Conservation (phyloP, 1,140 invertebrate species). For the Drosophila miranda region DNA sequence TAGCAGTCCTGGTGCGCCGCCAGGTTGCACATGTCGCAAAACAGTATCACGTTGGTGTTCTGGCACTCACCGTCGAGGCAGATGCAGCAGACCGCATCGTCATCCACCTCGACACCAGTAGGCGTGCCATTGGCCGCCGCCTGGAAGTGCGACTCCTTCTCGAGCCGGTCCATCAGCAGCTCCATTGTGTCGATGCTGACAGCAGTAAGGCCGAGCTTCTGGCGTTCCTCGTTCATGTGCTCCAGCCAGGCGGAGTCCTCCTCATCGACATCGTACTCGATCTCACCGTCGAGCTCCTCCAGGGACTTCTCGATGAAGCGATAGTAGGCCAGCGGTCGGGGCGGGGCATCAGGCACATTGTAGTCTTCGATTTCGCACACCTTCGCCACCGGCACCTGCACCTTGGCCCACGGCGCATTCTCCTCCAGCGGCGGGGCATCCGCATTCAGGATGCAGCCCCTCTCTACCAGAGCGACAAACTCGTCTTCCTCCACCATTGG, state of each 20-base stretch:
- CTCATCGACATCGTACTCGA: slow-evolving; percentile 99
- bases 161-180: slow-evolving; percentile 96
- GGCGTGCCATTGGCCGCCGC: slow-evolving; percentile 84
- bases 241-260: slow-evolving; percentile 97
- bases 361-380: slow-evolving; percentile 91
- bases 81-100: slow-evolving; percentile 99
- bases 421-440: slow-evolving; percentile 84
- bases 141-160: slow-evolving; percentile 98
- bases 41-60: slow-evolving; percentile 87
- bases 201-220: slow-evolving; percentile 86
- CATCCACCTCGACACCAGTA: slow-evolving; percentile 91
- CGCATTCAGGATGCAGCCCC: slow-evolving; percentile 82
- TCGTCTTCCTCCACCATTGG: slow-evolving; percentile 86
- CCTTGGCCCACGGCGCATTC: slow-evolving; percentile 83
- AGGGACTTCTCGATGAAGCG: slow-evolving; percentile 97
- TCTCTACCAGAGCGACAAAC: slow-evolving; percentile 83
- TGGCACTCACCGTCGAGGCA: slow-evolving; percentile 96
- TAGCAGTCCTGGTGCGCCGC: slow-evolving; percentile 99
- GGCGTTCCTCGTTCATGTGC: slow-evolving; percentile 92
- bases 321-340: slow-evolving; percentile 91
- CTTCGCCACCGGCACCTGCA: slow-evolving; percentile 91
- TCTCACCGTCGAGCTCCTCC: slow-evolving; percentile 96
- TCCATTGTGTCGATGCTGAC: slow-evolving; percentile 95
- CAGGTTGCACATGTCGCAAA: slow-evolving; percentile 99
- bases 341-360: slow-evolving; percentile 90